Evolutionary conservation across 2,888 invertebrate species (phyloP), one percentile per base, ranked within the genome.

Genomic region (Mythimna albipuncta): DNA sequence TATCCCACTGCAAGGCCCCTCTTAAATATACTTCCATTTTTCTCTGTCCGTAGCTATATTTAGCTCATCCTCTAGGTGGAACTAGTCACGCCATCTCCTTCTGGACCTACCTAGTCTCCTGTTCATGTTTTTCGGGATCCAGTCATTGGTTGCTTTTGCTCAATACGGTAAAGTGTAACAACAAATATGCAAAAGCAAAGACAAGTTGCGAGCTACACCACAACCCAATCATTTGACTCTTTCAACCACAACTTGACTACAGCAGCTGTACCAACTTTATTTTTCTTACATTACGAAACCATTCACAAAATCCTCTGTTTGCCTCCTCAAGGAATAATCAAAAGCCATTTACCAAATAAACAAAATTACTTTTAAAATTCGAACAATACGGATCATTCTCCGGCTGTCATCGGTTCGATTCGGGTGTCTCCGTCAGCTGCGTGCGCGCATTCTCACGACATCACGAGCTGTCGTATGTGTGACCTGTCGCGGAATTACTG

Each of bases 351-450:
- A 76, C 72, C 80, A 79, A 77, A 79, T 81, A 82, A 85, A 84
- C 79, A 82, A 67, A 64, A 72, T 75, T 69, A 64, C 75, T 81
- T 62, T 81, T 69, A 77, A 79, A 73, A 47, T 65, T 72, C 41
- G 65, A 78, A 85, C 85, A 86, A 86, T 80, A 65, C 63, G 69
- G 59, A 69, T 82, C 83, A 82, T 80, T 69, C 70, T 58, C 47
- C 75, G 86, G 77, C 78, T 86, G 85, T 85, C 85, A 84, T 85
- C 85, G 77, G 66, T 82, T 72, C 70, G 79, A 66, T 83, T 84
- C 72, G 81, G 78, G 59, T 77, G 83, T 81, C 70, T 69, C 57
- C 71, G 86, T 86, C 85, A 85, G 87, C 87, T 85, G 87, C 87
- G 85, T 64, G 10, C 21, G 26, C 79, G 78, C 77, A 84, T 85